Percentiles rank a stretch among this genome's conserved stretches.
phyloP scores from a whole-genome alignment of 1,140 invertebrate genomes.

The Oncopodura yosiiana region DNA sequence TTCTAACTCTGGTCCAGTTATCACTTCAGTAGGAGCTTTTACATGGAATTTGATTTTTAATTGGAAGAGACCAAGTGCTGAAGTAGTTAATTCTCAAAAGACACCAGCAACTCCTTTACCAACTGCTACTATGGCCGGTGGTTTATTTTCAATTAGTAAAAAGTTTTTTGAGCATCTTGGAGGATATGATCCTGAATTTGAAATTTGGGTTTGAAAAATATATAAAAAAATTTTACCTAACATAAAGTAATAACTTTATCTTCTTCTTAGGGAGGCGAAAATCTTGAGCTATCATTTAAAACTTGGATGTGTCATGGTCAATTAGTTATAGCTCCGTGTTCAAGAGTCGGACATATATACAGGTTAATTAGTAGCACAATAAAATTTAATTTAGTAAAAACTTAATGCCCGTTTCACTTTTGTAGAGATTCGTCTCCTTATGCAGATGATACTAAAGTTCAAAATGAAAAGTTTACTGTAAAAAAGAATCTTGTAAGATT shows the following conservation, averaged over 20 bases:
- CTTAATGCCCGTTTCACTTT: conserved; percentile 49
- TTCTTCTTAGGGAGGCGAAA: conserved; percentile 46
- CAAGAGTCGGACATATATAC: conserved; percentile 71
- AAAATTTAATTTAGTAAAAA: conserved; percentile 46
- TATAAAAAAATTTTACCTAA: not conserved
- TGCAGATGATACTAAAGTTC: conserved; percentile 73
- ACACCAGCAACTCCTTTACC: conserved; percentile 45
- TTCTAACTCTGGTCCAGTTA: too few species aligned
- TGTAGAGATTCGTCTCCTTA: conserved; percentile 13
- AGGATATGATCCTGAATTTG: conserved; percentile 56
- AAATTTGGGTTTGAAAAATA: conserved; percentile 46
- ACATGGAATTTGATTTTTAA: conserved; percentile 47
- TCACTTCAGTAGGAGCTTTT: conserved; percentile 43
- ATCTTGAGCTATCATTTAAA: conserved; percentile 56
- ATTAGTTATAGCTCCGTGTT: conserved; percentile 54
- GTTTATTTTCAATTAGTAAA: conserved; percentile 50
- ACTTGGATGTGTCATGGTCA: conserved; percentile 60
- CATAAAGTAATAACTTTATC: conserved; percentile 38
- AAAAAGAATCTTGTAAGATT: conserved; percentile 65
- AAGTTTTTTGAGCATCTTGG: conserved; percentile 52
- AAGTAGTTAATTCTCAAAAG: not conserved
- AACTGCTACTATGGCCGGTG: conserved; percentile 52
- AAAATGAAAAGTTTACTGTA: conserved; percentile 63
- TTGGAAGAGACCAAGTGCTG: not conserved
- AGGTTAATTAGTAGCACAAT: conserved; percentile 46